Evolutionary conservation across 2,888 invertebrate species (phyloP), one percentile per base, ranked within the genome.

Genomic region (Podabrus alpinus): DNA sequence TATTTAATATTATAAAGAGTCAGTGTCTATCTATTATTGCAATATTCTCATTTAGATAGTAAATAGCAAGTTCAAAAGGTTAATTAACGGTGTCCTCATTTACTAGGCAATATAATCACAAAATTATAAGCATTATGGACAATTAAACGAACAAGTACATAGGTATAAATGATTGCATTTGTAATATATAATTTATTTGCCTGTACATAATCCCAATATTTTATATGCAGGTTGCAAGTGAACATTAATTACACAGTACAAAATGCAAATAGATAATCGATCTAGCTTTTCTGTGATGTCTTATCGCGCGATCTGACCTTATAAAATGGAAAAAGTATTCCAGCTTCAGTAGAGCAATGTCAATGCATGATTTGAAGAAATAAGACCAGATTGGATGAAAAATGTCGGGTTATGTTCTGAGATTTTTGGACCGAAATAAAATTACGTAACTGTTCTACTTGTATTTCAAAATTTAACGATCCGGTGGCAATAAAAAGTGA

Each of bases 11-110:
- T 45, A 45, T 45, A 69, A 73, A 76, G 72, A 76, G 78, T 80
- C 80, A 77, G 78, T 77, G 78, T 73, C 79, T 73, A 73, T 73
- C 66, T 71, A 60, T 68, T 72, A 70, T 74, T 74, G 68, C 69
- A 70, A 73, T 78, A 75, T 72, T 78, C 77, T 74, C 13, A 45
- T 45, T 77, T 77, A 80, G 78, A 80, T 80, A 81, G 79, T 80
- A 81, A 80, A 82, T 73, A 77, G 59, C 61, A 69, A 78, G 81
- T 81, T 83, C 80, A 79, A 78, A 73, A 83, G 83, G 82, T 83
- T 83, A 83, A 83, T 82, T 82, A 83, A 80, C 80, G 78, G 78
- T 81, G 81, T 80, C 80, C 81, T 79, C 81, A 72, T 81, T 80
- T 79, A 66, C 75, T 69, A 71, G 21, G 78, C 71, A 74, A 75